A percentile compares a stretch with the other conserved stretches of the same genome.
Conservation (phyloP, 2,888 invertebrate genomes). For the Sesamia inferens region DNA sequence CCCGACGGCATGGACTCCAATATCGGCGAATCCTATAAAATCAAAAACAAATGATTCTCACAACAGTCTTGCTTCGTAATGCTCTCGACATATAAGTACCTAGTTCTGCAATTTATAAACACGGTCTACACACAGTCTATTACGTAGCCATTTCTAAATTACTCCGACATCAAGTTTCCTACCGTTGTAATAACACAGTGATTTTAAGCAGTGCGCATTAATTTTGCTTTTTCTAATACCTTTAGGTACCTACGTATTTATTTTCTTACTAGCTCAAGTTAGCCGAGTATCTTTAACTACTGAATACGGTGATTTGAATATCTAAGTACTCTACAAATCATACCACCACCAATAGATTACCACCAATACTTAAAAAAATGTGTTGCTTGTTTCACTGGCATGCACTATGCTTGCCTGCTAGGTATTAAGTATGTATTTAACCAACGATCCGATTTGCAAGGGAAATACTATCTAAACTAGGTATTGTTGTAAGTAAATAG, state of each 20-base stretch:
- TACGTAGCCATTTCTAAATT: conserved; percentile 45
- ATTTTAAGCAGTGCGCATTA: conserved; percentile 60
- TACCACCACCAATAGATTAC: conserved; percentile 64
- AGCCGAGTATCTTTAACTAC: conserved; percentile 42
- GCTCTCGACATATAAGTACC: background rate
- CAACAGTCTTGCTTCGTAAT: conserved; percentile 21
- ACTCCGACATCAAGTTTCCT: conserved; percentile 35
- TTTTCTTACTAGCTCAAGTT: conserved; percentile 37
- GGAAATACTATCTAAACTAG: conserved; percentile 55
- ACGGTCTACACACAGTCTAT: conserved; percentile 51
- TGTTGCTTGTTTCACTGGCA: conserved; percentile 49
- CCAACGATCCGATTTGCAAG: conserved; percentile 49
- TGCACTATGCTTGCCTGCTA: conserved; percentile 63
- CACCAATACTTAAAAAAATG: conserved; percentile 51
- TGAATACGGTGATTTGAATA: conserved; percentile 44
- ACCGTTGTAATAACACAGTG: conserved; percentile 44
- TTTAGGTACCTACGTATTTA: conserved; percentile 22
- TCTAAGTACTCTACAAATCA: conserved; percentile 60
- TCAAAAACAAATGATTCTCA: conserved; percentile 45
- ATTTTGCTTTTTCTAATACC: conserved; percentile 26
- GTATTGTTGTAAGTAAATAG: conserved; percentile 56
- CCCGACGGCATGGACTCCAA: conserved; percentile 81
- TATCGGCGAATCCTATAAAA: conserved; percentile 85
- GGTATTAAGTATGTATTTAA: conserved; percentile 24
- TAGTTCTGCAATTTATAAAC: conserved; percentile 15